These are phyloP conservation scores for Eremophila alpestris DNA, from an alignment of 2,797 vertebrate genomes.

Conservation along the genomic window DNA sequence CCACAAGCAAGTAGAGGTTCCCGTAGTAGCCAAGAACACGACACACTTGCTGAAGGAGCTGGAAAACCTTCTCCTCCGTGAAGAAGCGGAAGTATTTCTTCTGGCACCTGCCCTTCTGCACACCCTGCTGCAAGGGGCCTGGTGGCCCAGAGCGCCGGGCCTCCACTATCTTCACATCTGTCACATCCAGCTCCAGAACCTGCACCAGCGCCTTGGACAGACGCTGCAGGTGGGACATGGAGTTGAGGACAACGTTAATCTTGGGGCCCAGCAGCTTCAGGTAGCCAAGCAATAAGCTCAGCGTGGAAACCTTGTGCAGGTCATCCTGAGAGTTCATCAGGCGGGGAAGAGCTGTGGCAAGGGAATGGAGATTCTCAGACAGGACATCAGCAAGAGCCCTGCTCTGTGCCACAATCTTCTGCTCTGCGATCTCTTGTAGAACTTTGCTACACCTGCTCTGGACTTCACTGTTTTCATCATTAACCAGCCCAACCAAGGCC, in stretches of 20 bases:
- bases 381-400: constrained; percentile 84
- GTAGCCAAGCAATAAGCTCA: constrained; percentile 89
- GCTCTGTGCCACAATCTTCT: constrained; percentile 64
- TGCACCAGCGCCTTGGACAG: constrained; percentile 90
- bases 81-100: constrained; percentile 91
- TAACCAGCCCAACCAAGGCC: constrained; percentile 86
- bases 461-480: constrained; percentile 84
- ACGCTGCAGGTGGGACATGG: constrained; percentile 84
- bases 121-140: not conserved
- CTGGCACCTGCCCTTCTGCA: constrained; percentile 43
- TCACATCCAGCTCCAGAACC: constrained; percentile 89
- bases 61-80: constrained; percentile 83
- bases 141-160: constrained; percentile 70
- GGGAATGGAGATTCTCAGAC: constrained; percentile 89
- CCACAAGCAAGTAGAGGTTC: constrained; percentile 88
- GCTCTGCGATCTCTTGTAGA: constrained; percentile 76
- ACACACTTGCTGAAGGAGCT: constrained; percentile 86
- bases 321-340: constrained; percentile 91
- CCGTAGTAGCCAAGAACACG: constrained; percentile 86
- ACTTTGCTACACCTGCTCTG: constrained; percentile 75
- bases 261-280: constrained; percentile 88
- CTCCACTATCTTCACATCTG: constrained; percentile 87
- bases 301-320: constrained; percentile 85
- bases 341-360: constrained; percentile 88
- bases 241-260: constrained; percentile 84